Evolutionary conservation across 2,797 vertebrate genomes (phyloP).

Genomic region (Centropyge bicolor): DNA sequence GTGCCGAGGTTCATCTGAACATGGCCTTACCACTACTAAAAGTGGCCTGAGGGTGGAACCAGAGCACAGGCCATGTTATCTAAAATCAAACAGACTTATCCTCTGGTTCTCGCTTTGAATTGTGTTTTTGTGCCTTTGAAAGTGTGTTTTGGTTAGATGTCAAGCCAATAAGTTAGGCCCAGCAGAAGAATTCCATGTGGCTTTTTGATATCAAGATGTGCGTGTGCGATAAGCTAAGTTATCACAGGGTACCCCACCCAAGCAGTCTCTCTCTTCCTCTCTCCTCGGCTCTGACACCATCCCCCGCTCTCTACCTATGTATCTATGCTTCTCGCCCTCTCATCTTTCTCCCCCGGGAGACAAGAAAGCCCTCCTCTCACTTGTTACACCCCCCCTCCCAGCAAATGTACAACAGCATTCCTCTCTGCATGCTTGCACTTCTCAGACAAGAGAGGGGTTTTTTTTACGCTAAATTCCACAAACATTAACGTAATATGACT

Average conservation of each 20-base stretch:
- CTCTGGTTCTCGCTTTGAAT: neutral
- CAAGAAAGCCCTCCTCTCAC: conserved; percentile 53
- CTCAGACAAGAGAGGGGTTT: conserved; percentile 10
- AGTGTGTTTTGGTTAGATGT: neutral
- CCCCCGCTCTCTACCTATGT: conserved; percentile 48
- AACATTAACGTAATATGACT: conserved; percentile 35
- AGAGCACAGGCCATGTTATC: neutral
- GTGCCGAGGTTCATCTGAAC: neutral
- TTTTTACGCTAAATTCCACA: conserved; percentile 16
- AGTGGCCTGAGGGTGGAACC: neutral
- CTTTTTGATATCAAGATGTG: conserved; percentile 17
- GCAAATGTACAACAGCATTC: conserved; percentile 41
- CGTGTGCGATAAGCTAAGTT: neutral
- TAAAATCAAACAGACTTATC: neutral
- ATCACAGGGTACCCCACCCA: conserved; percentile 7
- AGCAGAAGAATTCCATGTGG: neutral
- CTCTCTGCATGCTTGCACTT: conserved; percentile 28
- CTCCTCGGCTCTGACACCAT: conserved; percentile 27
- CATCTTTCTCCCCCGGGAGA: conserved; percentile 64
- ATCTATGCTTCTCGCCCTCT: conserved; percentile 38
- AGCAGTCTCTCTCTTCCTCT: neutral
- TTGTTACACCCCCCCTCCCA: conserved; percentile 1
- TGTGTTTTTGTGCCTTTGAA: neutral
- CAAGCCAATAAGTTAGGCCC: neutral
- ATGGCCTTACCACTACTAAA: neutral